These are phyloP conservation scores for Lochmaea capreae DNA, from an alignment of 2,888 invertebrate genomes.

Conservation along the genomic window DNA sequence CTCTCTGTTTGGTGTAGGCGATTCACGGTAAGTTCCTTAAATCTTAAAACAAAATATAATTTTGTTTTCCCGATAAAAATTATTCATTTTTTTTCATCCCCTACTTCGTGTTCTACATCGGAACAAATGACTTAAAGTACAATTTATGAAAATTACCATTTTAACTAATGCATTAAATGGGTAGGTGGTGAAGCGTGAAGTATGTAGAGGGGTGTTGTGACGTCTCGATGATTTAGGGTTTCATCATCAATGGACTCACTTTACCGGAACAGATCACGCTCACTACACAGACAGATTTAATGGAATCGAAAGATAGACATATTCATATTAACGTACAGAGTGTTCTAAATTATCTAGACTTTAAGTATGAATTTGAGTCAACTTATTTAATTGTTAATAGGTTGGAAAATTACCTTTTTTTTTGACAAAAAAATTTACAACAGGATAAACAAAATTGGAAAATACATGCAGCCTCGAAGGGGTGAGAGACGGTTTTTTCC, in stretches of 20 bases:
- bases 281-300: conserved; percentile 37
- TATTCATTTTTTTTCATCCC: background rate
- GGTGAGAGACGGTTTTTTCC: too few species aligned
- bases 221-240: conserved; percentile 58
- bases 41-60: background rate
- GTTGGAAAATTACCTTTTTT: too few species aligned
- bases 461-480: too few species aligned
- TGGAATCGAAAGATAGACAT: conserved; percentile 31
- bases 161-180: conserved; percentile 59
- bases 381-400: too few species aligned
- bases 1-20: conserved; percentile 92
- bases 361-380: background rate
- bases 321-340: background rate
- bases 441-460: too few species aligned
- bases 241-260: conserved; percentile 60
- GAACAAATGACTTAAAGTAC: conserved; percentile 23
- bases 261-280: conserved; percentile 55
- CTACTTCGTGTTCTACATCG: background rate
- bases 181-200: conserved; percentile 50
- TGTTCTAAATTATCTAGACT: background rate
- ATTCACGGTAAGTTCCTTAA: conserved; percentile 79
- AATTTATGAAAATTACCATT: conserved; percentile 52
- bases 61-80: background rate
- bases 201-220: conserved; percentile 43
- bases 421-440: too few species aligned